Evolutionary conservation across 2,797 vertebrate species (phyloP).

Genomic region (Zenarchopterus dispar): DNA sequence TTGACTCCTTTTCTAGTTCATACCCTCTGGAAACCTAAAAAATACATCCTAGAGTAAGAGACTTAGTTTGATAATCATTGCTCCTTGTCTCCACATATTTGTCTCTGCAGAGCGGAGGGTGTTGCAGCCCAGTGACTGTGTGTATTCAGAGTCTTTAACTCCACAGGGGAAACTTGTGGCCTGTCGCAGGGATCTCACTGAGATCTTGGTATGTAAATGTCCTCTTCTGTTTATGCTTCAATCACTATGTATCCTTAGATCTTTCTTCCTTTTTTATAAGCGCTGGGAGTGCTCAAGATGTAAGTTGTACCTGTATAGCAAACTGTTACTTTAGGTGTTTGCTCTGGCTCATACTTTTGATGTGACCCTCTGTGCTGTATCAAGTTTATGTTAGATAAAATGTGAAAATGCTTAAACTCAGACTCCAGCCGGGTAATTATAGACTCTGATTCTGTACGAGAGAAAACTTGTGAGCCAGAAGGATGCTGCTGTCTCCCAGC

Average conservation of each 20-base stretch:
- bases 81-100: constrained; percentile 32
- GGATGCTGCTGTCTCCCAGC: too few relatives aligned
- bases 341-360: constrained; percentile 4
- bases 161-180: constrained; percentile 89
- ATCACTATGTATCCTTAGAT: not conserved
- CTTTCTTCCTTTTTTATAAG: not conserved
- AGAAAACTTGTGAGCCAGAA: too few relatives aligned
- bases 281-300: not conserved
- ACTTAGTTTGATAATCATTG: too few relatives aligned
- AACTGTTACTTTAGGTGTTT: not conserved
- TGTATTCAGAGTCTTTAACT: constrained; percentile 90
- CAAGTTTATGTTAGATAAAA: constrained; percentile 7
- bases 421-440: too few relatives aligned
- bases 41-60: too few relatives aligned
- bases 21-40: too few relatives aligned
- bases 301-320: not conserved
- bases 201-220: constrained; percentile 88
- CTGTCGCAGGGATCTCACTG: constrained; percentile 89
- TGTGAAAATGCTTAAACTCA: constrained; percentile 1
- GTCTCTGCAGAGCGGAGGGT: constrained; percentile 86
- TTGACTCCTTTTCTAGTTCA: not conserved
- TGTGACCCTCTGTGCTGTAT: not conserved
- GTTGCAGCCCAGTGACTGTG: constrained; percentile 90
- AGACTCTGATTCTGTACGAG: too few relatives aligned
- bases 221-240: not conserved